Base-by-base conservation (phyloP, 2,113 vertebrate genomes). In the Oxyura jamaicensis region DNA sequence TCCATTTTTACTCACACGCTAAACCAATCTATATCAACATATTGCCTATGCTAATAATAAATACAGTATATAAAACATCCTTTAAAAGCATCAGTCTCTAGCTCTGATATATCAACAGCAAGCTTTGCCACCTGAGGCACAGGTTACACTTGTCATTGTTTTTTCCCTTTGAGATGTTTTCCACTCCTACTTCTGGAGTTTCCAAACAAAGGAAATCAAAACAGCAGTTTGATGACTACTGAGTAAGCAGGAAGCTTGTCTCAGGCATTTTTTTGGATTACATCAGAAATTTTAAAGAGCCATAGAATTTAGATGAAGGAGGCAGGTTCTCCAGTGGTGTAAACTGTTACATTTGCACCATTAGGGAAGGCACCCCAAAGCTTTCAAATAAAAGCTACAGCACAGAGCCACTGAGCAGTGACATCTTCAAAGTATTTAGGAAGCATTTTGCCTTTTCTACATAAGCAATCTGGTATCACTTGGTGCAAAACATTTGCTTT, bases 21-120 rank as follows among this genome's bases (percentile, higher is more conserved):
- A 96, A 96, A 93, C 85, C 87, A 94, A 96, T 36, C 88, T 85
- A 94, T 80, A 68, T 93, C 92, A 95, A 96, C 91, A 36, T 53
- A 83, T 60, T 60, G 39, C 85, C 92, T 96, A 83, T n/a, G 83
- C 95, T 91, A 85, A 60, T 73, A 96, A 93, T 80, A 91, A 95
- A 88, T 41, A 95, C 72, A 90, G 31, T 58, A 97, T 95, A 95
- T 50, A 93, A 84, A 96, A 89, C 59, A 85, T 53, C 65, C 62
- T 69, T 55, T 67, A 66, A 44, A 87, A 83, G 50, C 78, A 77
- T 59, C 63, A n/a, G 9, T 59, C 66, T 80, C 85, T 29, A 86
- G 76, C 80, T 76, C 48, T 75, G 75, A 68, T 59, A 7, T 3
- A 77, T 20, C 86, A 83, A 65, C 69, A 86, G 82, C 83, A 76